A percentile compares a stretch with the other conserved stretches of the same genome.
phyloP scores from a whole-genome alignment of 1,140 invertebrate species.

The Brachionus manjavacas region DNA sequence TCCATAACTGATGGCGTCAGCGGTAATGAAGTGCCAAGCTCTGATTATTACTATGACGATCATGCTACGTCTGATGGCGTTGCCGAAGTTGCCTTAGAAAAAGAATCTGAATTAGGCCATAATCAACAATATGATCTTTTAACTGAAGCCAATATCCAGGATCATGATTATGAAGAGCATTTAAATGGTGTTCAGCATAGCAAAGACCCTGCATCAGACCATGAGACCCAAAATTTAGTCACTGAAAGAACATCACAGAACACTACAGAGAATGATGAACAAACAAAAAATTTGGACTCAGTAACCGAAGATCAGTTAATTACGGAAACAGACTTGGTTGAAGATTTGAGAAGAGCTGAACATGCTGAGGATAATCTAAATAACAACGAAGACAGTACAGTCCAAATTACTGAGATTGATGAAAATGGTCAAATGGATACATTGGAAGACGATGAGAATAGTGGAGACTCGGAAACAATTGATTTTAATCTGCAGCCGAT shows the following conservation, averaged over 20 bases:
- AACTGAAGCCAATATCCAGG: neutral
- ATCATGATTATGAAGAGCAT: neutral
- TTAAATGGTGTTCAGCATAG: neutral
- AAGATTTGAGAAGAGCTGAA: neutral
- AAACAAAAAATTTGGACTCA: neutral
- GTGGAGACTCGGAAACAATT: constrained; percentile 1
- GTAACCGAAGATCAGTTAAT: neutral
- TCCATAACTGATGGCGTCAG: neutral
- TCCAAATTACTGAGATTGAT: constrained; percentile 7
- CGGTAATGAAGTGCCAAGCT: neutral
- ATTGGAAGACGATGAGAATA: neutral
- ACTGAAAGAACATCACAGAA: neutral
- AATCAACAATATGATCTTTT: neutral
- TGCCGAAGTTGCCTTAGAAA: neutral
- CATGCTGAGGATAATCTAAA: neutral
- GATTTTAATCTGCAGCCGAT: neutral
- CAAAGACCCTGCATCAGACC: no score
- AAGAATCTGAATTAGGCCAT: neutral
- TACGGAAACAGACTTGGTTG: no score
- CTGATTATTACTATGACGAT: neutral
- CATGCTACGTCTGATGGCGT: constrained; percentile 15
- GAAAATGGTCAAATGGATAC: neutral
- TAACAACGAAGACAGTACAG: neutral
- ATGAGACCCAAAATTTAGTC: no score
- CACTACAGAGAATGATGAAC: neutral